Conservation (phyloP, 2,888 invertebrate genomes). For the Camptogramma bilineatum region DNA sequence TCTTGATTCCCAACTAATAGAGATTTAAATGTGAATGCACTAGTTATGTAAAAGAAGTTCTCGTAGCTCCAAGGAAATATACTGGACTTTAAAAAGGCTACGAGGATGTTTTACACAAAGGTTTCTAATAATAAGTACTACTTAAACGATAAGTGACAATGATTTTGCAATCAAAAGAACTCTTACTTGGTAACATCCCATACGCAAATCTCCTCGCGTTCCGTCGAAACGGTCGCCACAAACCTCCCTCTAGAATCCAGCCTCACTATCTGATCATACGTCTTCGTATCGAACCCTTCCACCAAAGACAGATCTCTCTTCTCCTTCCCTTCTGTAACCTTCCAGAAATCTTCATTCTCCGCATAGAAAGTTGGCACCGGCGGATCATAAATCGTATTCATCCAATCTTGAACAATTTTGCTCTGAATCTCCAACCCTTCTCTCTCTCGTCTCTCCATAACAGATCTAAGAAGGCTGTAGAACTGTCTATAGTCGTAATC, state of each 20-base stretch:
- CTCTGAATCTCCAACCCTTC: conserved; percentile 67
- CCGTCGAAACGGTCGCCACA: conserved; percentile 90
- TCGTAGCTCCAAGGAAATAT: too few relatives aligned
- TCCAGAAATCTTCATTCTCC: conserved; percentile 77
- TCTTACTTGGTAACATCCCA: conserved; percentile 89
- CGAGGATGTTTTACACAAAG: too few relatives aligned
- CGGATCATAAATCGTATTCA: conserved; percentile 78
- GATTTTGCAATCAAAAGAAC: too few relatives aligned
- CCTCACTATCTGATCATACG: conserved; percentile 87
- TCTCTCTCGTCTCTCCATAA: conserved; percentile 70
- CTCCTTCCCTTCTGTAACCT: conserved; percentile 64
- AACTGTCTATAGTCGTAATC: conserved; percentile 94
- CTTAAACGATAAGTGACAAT: too few relatives aligned
- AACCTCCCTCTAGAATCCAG: conserved; percentile 89
- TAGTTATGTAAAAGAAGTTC: too few relatives aligned
- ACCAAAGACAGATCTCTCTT: conserved; percentile 66
- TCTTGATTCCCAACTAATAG: too few relatives aligned
- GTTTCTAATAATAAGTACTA: too few relatives aligned
- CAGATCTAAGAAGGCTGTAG: conserved; percentile 86
- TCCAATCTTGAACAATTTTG: conserved; percentile 75
- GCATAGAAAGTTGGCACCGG: conserved; percentile 87
- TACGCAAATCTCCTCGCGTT: conserved; percentile 91
- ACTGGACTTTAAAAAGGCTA: too few relatives aligned
- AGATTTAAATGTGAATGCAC: too few relatives aligned
- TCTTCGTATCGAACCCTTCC: conserved; percentile 77